These are phyloP conservation scores for Pygoscelis antarcticus DNA, from an alignment of 2,113 vertebrate genomes.

Conservation along the genomic window DNA sequence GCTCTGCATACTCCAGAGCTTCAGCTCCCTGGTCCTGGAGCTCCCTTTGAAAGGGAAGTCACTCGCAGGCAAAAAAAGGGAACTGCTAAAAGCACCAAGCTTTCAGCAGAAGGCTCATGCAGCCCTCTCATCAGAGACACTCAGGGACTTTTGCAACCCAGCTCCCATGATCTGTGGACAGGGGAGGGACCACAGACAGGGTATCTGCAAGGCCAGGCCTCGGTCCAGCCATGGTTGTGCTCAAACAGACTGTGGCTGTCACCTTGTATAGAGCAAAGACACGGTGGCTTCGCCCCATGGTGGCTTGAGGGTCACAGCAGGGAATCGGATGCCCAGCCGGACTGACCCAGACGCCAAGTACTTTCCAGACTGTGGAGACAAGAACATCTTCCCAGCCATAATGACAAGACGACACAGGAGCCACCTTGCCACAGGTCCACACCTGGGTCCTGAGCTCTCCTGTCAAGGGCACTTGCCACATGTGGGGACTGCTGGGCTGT, in stretches of 20 bases:
- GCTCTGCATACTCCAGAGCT: background rate
- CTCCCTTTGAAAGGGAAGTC: background rate
- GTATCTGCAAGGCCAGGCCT: background rate
- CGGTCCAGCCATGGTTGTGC: background rate
- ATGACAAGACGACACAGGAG: background rate
- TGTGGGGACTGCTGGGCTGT: background rate
- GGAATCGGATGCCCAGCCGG: background rate
- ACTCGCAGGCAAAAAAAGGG: background rate
- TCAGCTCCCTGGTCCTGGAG: background rate
- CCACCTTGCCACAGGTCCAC: background rate
- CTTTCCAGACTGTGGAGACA: background rate
- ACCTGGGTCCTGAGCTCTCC: background rate
- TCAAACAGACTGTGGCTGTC: background rate
- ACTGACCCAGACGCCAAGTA: background rate
- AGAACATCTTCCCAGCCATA: background rate
- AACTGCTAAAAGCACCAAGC: background rate
- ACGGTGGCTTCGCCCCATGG: rapidly evolving
- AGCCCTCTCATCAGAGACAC: background rate
- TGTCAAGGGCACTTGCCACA: background rate
- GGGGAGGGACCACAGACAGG: background rate
- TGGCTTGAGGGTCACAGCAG: background rate
- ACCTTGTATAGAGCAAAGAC: background rate
- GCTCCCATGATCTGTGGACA: background rate
- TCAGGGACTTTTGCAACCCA: constrained; percentile 12
- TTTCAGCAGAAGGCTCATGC: background rate